Evolutionary conservation across 2,797 vertebrate species (phyloP).

Genomic region (Parambassis ranga): DNA sequence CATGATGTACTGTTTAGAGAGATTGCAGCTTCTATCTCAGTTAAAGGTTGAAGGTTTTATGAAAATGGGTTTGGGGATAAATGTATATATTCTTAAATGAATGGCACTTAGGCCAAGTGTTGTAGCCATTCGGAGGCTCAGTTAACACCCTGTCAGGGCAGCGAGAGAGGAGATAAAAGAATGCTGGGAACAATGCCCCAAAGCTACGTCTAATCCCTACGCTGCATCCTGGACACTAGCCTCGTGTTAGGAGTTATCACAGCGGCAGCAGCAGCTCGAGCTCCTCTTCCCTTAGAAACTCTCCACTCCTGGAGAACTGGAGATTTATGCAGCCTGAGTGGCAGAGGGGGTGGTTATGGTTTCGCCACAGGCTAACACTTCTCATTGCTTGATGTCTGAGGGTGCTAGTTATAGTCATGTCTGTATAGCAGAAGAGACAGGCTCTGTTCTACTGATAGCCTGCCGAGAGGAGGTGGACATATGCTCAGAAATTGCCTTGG

Average conservation of each 20-base stretch:
- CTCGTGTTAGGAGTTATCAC: slow-evolving; percentile 41
- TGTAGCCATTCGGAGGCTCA: slow-evolving; percentile 19
- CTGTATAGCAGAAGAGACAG: slow-evolving; percentile 25
- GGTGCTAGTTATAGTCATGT: slow-evolving; percentile 42
- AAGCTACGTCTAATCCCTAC: slow-evolving; percentile 58
- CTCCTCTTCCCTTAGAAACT: slow-evolving; percentile 25
- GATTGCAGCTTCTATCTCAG: slow-evolving; percentile 14
- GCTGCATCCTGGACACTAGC: slow-evolving; percentile 50
- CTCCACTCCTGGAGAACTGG: slow-evolving; percentile 15
- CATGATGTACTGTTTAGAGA: slow-evolving; percentile 19
- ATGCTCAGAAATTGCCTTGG: slow-evolving; percentile 17
- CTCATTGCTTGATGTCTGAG: slow-evolving; percentile 46
- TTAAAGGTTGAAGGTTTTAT: slow-evolving; percentile 12
- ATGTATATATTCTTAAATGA: slow-evolving; percentile 44
- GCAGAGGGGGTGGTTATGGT: slow-evolving; percentile 34
- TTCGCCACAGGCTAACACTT: slow-evolving; percentile 43
- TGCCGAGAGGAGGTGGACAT: slow-evolving; percentile 41
- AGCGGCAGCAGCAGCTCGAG: slow-evolving; percentile 25
- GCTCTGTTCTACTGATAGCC: slow-evolving; percentile 11
- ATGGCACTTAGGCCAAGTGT: slow-evolving; percentile 14
- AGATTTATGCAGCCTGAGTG: slow-evolving; percentile 38
- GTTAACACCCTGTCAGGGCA: slow-evolving; percentile 53
- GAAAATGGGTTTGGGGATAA: slow-evolving; percentile 48
- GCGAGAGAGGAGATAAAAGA: slow-evolving; percentile 55
- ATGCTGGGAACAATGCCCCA: slow-evolving; percentile 51